A percentile compares a stretch with the other conserved stretches of the same genome.
phyloP scores from a whole-genome alignment of 2,888 invertebrate genomes.

The Nymphalis polychloros region DNA sequence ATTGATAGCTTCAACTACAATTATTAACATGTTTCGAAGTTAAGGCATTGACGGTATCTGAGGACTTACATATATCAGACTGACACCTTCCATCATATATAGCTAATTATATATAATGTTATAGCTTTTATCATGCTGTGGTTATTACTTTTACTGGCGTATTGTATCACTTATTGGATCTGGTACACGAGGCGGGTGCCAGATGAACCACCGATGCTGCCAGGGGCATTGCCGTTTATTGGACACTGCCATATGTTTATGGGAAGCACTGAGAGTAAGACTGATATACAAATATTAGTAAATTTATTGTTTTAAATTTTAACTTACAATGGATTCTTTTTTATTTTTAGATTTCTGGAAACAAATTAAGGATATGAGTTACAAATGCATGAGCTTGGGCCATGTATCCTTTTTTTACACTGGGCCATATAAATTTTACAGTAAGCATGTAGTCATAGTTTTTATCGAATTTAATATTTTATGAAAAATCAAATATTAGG shows the following conservation, averaged over 20 bases:
- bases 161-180: conserved; percentile 17
- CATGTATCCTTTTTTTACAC: conserved; percentile 20
- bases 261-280: conserved; percentile 48
- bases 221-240: conserved; percentile 48
- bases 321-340: background rate
- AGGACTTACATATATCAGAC: too few species aligned
- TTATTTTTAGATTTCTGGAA: conserved; percentile 31
- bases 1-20: too few species aligned
- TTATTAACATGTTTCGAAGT: too few species aligned
- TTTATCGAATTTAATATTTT: too few species aligned
- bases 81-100: too few species aligned
- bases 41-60: too few species aligned
- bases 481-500: too few species aligned
- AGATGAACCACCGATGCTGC: conserved; percentile 43
- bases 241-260: conserved; percentile 50
- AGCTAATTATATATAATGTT: background rate
- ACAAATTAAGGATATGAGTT: conserved; percentile 15
- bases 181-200: conserved; percentile 35
- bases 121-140: background rate
- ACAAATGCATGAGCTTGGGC: conserved; percentile 25
- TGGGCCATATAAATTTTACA: conserved; percentile 29
- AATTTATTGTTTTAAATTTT: too few species aligned
- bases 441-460: conserved; percentile 12
- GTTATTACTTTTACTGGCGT: background rate
- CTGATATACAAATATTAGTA: background rate